phyloP scores from a whole-genome alignment of 37 sponge, comb jelly and placozoan genomes.

The Amphimedon queenslandica region DNA sequence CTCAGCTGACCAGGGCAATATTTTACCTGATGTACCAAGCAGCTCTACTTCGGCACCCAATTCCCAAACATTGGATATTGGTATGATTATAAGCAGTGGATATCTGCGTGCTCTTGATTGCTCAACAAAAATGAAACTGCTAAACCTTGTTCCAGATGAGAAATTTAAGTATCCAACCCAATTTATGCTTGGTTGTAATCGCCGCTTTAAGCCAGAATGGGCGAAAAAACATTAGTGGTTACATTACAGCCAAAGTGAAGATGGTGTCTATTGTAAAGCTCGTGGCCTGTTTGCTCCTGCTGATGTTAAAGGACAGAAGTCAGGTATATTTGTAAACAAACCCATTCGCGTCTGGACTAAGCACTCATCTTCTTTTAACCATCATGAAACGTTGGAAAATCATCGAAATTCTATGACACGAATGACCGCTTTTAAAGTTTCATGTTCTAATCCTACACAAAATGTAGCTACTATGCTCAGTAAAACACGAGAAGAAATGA shows the following conservation, averaged over 20 bases:
- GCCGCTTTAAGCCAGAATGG: constrained; percentile 26
- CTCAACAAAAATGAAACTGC: too few relatives aligned
- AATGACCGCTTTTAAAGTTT: constrained; percentile 16
- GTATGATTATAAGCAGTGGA: too few relatives aligned
- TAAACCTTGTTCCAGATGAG: too few relatives aligned
- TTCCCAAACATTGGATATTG: too few relatives aligned
- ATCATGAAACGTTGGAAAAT: background rate
- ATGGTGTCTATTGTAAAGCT: constrained; percentile 32
- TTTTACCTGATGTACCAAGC: too few relatives aligned
- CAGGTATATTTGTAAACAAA: constrained; percentile 18
- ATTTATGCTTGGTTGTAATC: constrained; percentile 20
- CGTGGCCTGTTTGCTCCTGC: constrained; percentile 16
- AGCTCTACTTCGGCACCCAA: too few relatives aligned
- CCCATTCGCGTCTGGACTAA: constrained; percentile 17
- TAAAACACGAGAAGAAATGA: constrained; percentile 6
- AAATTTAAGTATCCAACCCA: too few relatives aligned
- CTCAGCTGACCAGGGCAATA: too few relatives aligned
- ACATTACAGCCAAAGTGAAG: constrained; percentile 20
- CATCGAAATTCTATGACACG: constrained; percentile 22
- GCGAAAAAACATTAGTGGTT: constrained; percentile 14
- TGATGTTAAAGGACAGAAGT: constrained; percentile 19
- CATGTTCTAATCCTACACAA: constrained; percentile 13
- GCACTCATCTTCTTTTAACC: constrained; percentile 10
- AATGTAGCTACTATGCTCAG: constrained; percentile 26
- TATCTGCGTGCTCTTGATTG: too few relatives aligned